Base-by-base conservation (phyloP, 1,140 invertebrate genomes). In the Varroa destructor region DNA sequence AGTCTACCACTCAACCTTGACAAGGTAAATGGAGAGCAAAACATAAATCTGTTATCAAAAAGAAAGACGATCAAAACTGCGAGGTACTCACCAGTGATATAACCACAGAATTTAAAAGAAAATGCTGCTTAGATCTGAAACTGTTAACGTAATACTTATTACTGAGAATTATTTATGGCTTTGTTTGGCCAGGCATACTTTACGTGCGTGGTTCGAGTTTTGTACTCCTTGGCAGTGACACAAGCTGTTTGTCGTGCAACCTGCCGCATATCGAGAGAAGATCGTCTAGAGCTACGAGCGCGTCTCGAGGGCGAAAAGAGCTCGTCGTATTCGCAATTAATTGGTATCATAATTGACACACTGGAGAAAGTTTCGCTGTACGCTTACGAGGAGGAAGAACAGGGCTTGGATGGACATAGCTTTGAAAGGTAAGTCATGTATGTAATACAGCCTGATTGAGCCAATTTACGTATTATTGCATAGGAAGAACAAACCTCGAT, bases 141-240 rank as follows among this genome's bases (percentile, higher is more conserved):
- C 25, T 25, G 25, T 25, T 25, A 25, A 25, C 25, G 25, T 25
- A 25, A 36, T 73, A 40, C 56, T 43, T 72, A n/a, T 73, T 55
- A 42, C 70, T n/a, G 6, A 25, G 0, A 37, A 37, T 73, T 37
- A 0, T 51, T 51, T 51, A 8, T 51, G 46, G 3, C 4, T 5
- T 51, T 51, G 46, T 51, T 8, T 51, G 46, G 3, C 8, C 46
- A 75, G 92, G 91, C 86, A 40, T 91, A 93, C 79, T 93, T 90
- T 78, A 87, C 86, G 6, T 87, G 87, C 77, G 85, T 94, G 73
- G 87, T 94, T 0, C 87, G 88, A 77, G 85, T 88, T 74, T 80
- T 94, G 54, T 95, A 91, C 81, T 91, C 93, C 81, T 82, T 94
- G 56, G 81, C 88, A 56, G 93, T 90, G 80, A 87, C 93, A 78